Percentiles rank a stretch among this genome's conserved stretches.
Evolutionary conservation across 2,888 invertebrate species (phyloP).

Genomic region (Rotaria macrura): DNA sequence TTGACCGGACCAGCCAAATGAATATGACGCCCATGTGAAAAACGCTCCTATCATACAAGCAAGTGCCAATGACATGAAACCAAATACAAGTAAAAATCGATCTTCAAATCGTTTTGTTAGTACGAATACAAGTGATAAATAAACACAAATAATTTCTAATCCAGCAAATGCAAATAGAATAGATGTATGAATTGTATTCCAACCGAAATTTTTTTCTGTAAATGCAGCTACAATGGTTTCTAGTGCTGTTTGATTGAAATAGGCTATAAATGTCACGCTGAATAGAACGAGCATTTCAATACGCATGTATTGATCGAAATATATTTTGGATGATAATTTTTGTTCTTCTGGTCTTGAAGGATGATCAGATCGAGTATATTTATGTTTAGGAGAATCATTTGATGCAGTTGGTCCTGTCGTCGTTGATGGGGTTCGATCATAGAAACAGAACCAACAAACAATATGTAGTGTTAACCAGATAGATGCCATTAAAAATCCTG

Average conservation of each 20-base stretch:
- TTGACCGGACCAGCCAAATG: neutral
- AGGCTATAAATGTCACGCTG: slow-evolving; percentile 47
- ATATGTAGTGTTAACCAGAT: slow-evolving; percentile 39
- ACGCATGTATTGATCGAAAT: neutral
- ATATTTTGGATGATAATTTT: neutral
- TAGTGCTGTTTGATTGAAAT: slow-evolving; percentile 50
- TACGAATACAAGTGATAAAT: slow-evolving; percentile 42
- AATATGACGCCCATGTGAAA: slow-evolving; percentile 35
- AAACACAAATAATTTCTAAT: slow-evolving; percentile 45
- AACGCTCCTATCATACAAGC: slow-evolving; percentile 40
- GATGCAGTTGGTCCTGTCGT: neutral
- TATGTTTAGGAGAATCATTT: slow-evolving; percentile 6
- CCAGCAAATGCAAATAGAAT: slow-evolving; percentile 50
- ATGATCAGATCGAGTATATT: slow-evolving; percentile 1
- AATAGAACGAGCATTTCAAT: slow-evolving; percentile 47
- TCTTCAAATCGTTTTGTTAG: slow-evolving; percentile 44
- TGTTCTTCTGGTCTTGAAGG: neutral
- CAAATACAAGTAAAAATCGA: slow-evolving; percentile 43
- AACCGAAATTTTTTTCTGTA: slow-evolving; percentile 44
- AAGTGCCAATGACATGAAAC: slow-evolving; percentile 42
- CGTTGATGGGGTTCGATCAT: neutral
- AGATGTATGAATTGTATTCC: slow-evolving; percentile 50
- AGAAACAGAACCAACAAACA: slow-evolving; percentile 37
- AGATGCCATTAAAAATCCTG: slow-evolving; percentile 49
- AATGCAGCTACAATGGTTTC: slow-evolving; percentile 51